Base-by-base conservation (phyloP, 2,797 vertebrate genomes). In the Buphagus erythrorhynchus region DNA sequence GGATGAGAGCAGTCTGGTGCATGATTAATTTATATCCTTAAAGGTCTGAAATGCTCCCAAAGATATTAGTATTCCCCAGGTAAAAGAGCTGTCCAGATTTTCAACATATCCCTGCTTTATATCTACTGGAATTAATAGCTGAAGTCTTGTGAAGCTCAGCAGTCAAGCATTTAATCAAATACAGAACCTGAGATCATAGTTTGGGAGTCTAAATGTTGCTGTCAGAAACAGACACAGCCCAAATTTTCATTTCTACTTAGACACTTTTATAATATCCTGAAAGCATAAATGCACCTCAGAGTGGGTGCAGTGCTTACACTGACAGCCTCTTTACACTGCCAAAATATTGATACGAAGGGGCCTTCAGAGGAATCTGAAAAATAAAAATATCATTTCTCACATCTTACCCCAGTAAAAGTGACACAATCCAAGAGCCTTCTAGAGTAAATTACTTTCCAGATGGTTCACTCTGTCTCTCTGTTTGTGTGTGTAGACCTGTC, bases 21-120 rank as follows among this genome's bases (percentile, higher is more conserved):
- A 68, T 95, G 82, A 96, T 93, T 96, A 90, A 93, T 97, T 92
- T 61, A 80, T 78, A 58, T 68, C 87, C 69, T 93, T 89, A 86
- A 75, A 92, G 61, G 46, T 72, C 81, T 94, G 81, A 94, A 96
- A 90, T 86, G 40, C 33, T 91, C 94, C 85, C 51, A 86, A 90
- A 83, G 65, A 78, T 45, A 58, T 88, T 75, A 80, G 42, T 75
- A 89, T 86, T 95, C 58, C n/a, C 54, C 11, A 18, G 13, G 40
- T 78, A 91, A 88, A 84, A 88, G 65, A 94, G 58, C 54, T 75
- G 58, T 83, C 89, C 72, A 93, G 72, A 87, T 77, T 96, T 94
- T 93, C 75, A 88, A 72, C 54, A 45, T 89, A 77, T 52, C 65
- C 85, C 54, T 86, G 81, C 36, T 49, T 77, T 57, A 77, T 51